A percentile compares a stretch with the other conserved stretches of the same genome.
phyloP scores from a whole-genome alignment of 2,888 invertebrate genomes.

The Andrena chrysosceles region DNA sequence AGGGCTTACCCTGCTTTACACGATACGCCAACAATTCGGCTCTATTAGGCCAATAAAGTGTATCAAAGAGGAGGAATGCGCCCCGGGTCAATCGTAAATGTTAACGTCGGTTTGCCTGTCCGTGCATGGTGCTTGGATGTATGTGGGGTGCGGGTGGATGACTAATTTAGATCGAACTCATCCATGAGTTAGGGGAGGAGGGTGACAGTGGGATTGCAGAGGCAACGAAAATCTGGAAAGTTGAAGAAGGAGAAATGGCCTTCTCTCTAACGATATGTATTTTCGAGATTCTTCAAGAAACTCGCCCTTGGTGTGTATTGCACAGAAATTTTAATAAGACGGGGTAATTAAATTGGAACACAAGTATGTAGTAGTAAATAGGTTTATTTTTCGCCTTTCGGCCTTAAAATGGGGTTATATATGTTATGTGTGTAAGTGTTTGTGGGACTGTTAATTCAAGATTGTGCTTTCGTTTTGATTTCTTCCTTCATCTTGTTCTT shows the following conservation, averaged over 20 bases:
- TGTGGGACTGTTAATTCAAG: too few relatives aligned
- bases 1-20: slow-evolving; percentile 54
- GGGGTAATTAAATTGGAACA: too few relatives aligned
- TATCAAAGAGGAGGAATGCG: slow-evolving; percentile 72
- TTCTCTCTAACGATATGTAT: background rate
- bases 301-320: too few relatives aligned
- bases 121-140: slow-evolving; percentile 31
- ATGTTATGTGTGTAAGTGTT: too few relatives aligned
- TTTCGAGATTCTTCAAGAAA: background rate
- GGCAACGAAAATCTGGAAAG: background rate
- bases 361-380: too few relatives aligned
- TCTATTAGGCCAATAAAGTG: slow-evolving; percentile 71
- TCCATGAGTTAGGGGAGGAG: background rate
- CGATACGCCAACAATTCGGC: slow-evolving; percentile 70
- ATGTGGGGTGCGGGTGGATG: slow-evolving; percentile 68
- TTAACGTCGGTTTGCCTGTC: slow-evolving; percentile 54
- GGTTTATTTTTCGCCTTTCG: too few relatives aligned
- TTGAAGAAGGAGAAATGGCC: background rate
- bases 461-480: too few relatives aligned
- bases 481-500: too few relatives aligned
- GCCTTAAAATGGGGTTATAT: too few relatives aligned
- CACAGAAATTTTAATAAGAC: too few relatives aligned
- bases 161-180: slow-evolving; percentile 46
- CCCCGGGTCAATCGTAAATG: slow-evolving; percentile 66
- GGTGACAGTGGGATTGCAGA: background rate